These are phyloP conservation scores for Diabrotica virgifera DNA, from an alignment of 1,140 invertebrate species.

Conservation along the genomic window DNA sequence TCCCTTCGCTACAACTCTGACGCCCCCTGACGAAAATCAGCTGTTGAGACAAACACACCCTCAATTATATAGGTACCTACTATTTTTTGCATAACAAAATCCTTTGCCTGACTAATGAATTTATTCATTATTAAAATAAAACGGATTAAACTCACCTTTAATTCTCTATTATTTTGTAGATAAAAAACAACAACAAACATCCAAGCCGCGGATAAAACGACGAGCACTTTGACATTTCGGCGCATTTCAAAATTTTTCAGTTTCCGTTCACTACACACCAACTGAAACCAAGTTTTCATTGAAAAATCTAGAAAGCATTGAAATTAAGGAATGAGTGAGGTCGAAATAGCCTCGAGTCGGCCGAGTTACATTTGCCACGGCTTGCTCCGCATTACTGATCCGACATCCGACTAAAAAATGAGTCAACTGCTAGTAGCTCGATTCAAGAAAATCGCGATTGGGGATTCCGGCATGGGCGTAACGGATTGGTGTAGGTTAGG, in stretches of 20 bases:
- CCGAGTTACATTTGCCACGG: slow-evolving; percentile 3
- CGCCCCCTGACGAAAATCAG: neutral
- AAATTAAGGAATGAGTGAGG: neutral
- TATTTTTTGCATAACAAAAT: neutral
- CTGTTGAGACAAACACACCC: neutral
- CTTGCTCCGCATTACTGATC: slow-evolving; percentile 5
- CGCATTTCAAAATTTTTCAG: slow-evolving; percentile 43
- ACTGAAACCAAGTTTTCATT: slow-evolving; percentile 10
- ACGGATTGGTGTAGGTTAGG: neutral
- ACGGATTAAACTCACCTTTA: slow-evolving; percentile 31
- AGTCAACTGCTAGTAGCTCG: neutral
- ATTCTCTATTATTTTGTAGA: slow-evolving; percentile 45
- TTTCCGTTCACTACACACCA: slow-evolving; percentile 1
- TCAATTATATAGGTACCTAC: neutral
- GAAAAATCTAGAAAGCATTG: neutral
- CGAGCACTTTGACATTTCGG: slow-evolving; percentile 51
- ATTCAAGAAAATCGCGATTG: slow-evolving; percentile 4
- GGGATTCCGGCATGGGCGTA: slow-evolving; percentile 10
- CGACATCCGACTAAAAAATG: neutral
- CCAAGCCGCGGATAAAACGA: slow-evolving; percentile 52
- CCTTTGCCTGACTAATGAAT: neutral
- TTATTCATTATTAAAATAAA: slow-evolving; percentile 6
- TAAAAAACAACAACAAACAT: slow-evolving; percentile 55
- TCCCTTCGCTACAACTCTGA: neutral
- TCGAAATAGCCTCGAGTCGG: slow-evolving; percentile 1